Evolutionary conservation across 2,888 invertebrate genomes (phyloP), one percentile per base, ranked within the genome.

Genomic region (Pomacea canaliculata): DNA sequence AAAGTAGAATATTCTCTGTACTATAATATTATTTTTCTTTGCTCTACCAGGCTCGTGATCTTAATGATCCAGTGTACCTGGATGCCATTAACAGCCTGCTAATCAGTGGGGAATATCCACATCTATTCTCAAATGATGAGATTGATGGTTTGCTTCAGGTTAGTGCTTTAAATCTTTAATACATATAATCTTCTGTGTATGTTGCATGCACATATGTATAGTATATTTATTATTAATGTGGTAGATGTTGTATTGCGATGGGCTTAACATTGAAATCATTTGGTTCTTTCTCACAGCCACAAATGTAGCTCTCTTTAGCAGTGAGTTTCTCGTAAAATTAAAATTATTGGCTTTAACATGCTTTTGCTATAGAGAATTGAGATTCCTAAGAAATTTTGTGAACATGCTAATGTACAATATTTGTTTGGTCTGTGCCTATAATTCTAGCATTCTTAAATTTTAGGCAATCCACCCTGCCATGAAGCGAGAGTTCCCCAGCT

Each of bases 61-160:
- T 91, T n/a, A 83, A 84, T 65, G 88, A 90, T 73, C 85, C 85
- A 3, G 86, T 87, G 49, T 90, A 90, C 77, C 83, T 91, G 73
- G 91, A 91, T 82, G 90, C 90, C 63, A 87, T 91, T 74, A 90
- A 90, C 85, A 90, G 89, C 73, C 79, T 91, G 62, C 83, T 91
- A 74, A 86, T 90, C 78, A 87, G 88, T 80, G 90, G 90, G 37
- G 90, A 91, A 78, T 90, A 90, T 73, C 90, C 90, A 51, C 89
- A 90, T 75, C 87, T 91, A 27, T 91, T 91, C 85, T 89, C 90
- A 46, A 90, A 90, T 80, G 91, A 91, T 85, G 91, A 91, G 83
- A 84, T 91, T 84, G 90, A 90, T 76, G 91, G 90, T 27, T 84
- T 91, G 49, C 83, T 91, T 59, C 88, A 87, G 86, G 89, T 87